Evolutionary conservation across 2,888 invertebrate genomes (phyloP), one percentile per base, ranked within the genome.

Genomic region (Sesamia inferens): DNA sequence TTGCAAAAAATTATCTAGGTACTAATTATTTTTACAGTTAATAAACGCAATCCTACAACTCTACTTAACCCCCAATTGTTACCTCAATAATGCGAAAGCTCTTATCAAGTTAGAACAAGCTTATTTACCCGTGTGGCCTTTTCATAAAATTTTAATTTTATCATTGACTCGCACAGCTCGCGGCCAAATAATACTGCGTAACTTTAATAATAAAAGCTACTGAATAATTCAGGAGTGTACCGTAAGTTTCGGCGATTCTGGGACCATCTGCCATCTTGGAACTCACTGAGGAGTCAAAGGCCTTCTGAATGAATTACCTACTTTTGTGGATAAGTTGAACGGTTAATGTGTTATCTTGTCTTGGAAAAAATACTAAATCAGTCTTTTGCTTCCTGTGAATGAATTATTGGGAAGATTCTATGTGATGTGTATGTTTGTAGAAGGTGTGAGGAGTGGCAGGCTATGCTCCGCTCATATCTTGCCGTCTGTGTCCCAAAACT

Each of bases 111-210:
- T 81, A 64, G 51, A 54, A 82, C 73, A 78, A 84, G 71, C 69
- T 44, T 80, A 78, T 80, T 76, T 78, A 75, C 68, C 75, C 62
- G 78, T 64, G 73, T 58, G 63, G 71, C 71, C 62, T 76, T 81
- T 86, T 72, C 82, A 79, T 86, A 81, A 71, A 85, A 85, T 86
- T 85, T 85, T 86, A 84, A 85, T 85, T 81, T 84, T 83, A 86
- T 83, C 77, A 83, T 86, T 76, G 85, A 83, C 81, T 74, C 48
- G 58, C 80, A 67, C 77, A 63, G 74, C 76, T 70, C 61, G 74
- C 68, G 74, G 85, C 67, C 58, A 77, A 86, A 86, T 85, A 81
- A 84, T 85, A 79, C 83, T 77, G 73, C 72, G 74, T 68, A 85
- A 86, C 79, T 86, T 86, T 79, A 79, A 86, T 83, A 85, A 79